Evolutionary conservation across 2,888 invertebrate species (phyloP).

Genomic region (Halocaridina rubra): DNA sequence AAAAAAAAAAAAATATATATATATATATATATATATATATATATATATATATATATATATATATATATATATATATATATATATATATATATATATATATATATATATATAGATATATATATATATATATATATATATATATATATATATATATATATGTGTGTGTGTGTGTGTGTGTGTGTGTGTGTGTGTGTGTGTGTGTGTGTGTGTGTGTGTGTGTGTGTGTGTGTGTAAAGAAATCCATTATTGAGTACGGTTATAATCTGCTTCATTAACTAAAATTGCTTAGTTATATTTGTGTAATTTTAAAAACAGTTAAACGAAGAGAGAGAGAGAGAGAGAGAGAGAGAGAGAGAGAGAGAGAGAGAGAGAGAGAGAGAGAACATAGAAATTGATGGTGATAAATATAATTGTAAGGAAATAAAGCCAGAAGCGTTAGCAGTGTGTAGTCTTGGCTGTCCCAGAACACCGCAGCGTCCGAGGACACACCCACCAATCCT

Average conservation of each 20-base stretch:
- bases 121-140: neutral
- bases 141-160: neutral
- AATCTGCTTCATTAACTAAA: neutral
- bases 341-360: slow-evolving; percentile 14
- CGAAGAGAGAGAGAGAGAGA: slow-evolving; percentile 21
- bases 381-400: neutral
- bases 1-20: neutral
- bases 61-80: neutral
- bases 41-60: neutral
- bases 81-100: slow-evolving; percentile 4
- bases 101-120: neutral
- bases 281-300: neutral
- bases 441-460: neutral
- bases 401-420: neutral
- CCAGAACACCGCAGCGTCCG: neutral
- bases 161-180: neutral
- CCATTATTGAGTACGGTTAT: neutral
- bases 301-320: neutral
- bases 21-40: neutral
- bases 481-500: neutral
- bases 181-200: neutral
- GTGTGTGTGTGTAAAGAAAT: neutral
- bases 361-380: slow-evolving; percentile 23
- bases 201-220: too few species aligned
- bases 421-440: neutral